phyloP scores from a whole-genome alignment of 92 coral and sea anemone genomes.

The Bergia puertoricense region DNA sequence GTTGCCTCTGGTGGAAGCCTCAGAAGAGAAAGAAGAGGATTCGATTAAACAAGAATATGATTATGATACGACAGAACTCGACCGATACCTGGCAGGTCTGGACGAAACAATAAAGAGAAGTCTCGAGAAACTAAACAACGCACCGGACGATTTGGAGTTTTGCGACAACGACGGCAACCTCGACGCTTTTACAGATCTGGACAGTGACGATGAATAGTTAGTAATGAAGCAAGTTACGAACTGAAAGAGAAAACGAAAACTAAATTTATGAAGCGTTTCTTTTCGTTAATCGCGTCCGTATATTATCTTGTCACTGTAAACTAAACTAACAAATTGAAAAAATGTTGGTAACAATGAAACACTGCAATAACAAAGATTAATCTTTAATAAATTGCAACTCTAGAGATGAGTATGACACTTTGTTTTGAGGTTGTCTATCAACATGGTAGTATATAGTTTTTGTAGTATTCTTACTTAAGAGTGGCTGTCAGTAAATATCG shows the following conservation, averaged over 20 bases:
- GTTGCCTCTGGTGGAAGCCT: constrained; percentile 73
- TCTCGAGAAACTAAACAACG: constrained; percentile 80
- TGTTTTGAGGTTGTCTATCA: too few species aligned
- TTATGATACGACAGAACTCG: constrained; percentile 83
- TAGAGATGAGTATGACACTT: not conserved
- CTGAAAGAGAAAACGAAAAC: not conserved
- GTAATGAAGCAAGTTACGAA: not conserved
- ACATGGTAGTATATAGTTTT: too few species aligned
- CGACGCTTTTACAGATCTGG: constrained; percentile 70
- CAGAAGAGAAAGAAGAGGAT: constrained; percentile 79
- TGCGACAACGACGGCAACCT: constrained; percentile 50
- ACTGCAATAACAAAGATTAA: not conserved
- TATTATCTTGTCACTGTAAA: not conserved
- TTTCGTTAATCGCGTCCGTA: not conserved
- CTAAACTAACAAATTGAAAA: not conserved
- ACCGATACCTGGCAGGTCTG: constrained; percentile 84
- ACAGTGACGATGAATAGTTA: constrained; percentile 57
- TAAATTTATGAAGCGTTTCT: not conserved
- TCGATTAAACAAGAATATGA: constrained; percentile 78
- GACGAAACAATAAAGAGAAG: constrained; percentile 86
- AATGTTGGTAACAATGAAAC: not conserved
- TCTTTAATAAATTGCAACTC: not conserved
- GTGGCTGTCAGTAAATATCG: too few species aligned
- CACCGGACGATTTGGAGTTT: constrained; percentile 77
- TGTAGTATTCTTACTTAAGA: too few species aligned